Base-by-base conservation (phyloP, 2,888 invertebrate species). In the Arctia plantaginis region DNA sequence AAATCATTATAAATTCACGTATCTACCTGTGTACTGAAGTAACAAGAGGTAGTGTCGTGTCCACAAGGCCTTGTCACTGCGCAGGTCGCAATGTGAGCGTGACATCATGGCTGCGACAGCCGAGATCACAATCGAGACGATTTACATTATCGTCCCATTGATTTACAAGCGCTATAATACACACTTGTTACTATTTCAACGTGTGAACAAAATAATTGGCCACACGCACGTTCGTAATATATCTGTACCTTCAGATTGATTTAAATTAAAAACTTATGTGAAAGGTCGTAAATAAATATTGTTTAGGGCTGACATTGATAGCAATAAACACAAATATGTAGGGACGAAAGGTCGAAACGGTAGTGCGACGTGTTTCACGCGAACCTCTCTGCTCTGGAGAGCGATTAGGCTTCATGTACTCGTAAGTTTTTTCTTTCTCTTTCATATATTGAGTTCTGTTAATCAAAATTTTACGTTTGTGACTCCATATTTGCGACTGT, bases 91-190 rank as follows among this genome's bases (percentile, higher is more conserved):
- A 69, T 72, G 41, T 69, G 72, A 75, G 77, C 80, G 89, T 94
- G 94, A 93, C 93, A 93, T 94, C 94, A 94, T 91, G 86, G 89
- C 86, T 86, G 87, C 88, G 87, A 85, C 86, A 87, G 81, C 84
- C 85, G 86, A 91, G 93, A 94, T 93, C 86, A 92, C 93, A 92
- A 93, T 94, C 94, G 89, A 89, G 87, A 90, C 93, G 92, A 93
- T 93, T 93, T 93, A 94, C 92, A 93, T 93, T 91, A 94, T 91
- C 91, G 89, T 91, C 89, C 88, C 92, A 93, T 94, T 94, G 94
- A 94, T 94, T 93, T 93, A 94, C 90, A 87, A 86, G 85, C 84
- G 85, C 74, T 87, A 89, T 88, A 84, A 80, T 75, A 81, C 71
- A 83, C 84, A 86, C 81, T 82, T 88, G 88, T 87, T 89, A 75